Conservation (phyloP, 2,113 vertebrate species). For the Lophius piscatorius region DNA sequence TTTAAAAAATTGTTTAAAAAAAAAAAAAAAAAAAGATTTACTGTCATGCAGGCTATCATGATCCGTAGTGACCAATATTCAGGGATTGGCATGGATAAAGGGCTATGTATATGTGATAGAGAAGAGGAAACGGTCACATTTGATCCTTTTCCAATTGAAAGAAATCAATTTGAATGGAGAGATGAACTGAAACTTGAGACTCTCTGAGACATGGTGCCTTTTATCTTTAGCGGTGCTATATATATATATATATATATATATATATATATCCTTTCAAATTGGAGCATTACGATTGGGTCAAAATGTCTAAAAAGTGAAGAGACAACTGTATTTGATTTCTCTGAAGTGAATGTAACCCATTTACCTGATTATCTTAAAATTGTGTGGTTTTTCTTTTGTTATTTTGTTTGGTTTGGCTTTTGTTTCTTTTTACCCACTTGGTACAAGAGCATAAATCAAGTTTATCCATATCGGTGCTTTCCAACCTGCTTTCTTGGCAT, state of each 20-base stretch:
- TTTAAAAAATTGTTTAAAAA: no score
- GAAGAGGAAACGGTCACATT: slow-evolving; percentile 45
- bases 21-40: no score
- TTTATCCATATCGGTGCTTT: slow-evolving; percentile 6
- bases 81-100: not conserved
- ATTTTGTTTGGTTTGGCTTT: no score
- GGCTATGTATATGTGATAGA: not conserved
- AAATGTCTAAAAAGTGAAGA: not conserved
- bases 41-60: slow-evolving; percentile 1
- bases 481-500: slow-evolving; percentile 34
- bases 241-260: no score
- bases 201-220: no score
- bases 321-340: no score
- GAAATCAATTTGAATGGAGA: slow-evolving; percentile 40
- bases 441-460: not conserved
- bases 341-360: no score
- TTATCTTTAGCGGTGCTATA: no score
- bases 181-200: slow-evolving; percentile 15
- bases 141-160: slow-evolving; percentile 44
- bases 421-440: not conserved
- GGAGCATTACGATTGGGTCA: slow-evolving; percentile 29
- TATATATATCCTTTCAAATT: no score
- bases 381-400: no score
- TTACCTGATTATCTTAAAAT: no score
- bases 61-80: slow-evolving; percentile 5